Conservation (phyloP, 2,888 invertebrate genomes). For the Hofmannophila pseudospretella region DNA sequence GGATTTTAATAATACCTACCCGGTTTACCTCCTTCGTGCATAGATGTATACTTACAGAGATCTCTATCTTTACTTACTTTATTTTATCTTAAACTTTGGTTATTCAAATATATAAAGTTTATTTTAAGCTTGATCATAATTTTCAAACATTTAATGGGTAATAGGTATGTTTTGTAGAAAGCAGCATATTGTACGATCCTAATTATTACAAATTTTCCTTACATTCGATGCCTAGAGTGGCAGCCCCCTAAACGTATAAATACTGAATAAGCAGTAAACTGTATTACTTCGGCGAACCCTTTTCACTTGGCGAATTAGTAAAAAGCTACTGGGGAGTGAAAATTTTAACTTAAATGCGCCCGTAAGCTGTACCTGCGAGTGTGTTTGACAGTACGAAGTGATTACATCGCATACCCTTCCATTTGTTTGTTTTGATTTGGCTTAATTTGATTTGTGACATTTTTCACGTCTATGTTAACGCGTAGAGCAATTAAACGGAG, state of each 20-base stretch:
- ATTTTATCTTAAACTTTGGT: too few species aligned
- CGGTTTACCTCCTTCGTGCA: too few species aligned
- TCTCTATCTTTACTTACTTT: too few species aligned
- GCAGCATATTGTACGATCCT: constrained; percentile 5
- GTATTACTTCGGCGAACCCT: constrained; percentile 76
- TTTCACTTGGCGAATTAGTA: constrained; percentile 79
- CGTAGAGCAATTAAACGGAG: constrained; percentile 27
- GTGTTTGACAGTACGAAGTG: constrained; percentile 75
- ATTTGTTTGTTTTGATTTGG: constrained; percentile 71
- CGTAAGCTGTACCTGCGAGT: constrained; percentile 68
- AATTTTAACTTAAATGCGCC: constrained; percentile 75
- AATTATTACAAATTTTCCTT: constrained; percentile 63
- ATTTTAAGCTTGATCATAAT: too few species aligned
- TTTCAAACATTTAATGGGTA: too few species aligned
- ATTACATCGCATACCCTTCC: constrained; percentile 70
- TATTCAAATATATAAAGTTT: too few species aligned
- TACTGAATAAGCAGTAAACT: constrained; percentile 79
- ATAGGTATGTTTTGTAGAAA: not conserved
- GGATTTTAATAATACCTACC: constrained; percentile 50
- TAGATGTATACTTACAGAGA: too few species aligned
- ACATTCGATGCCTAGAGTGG: constrained; percentile 58
- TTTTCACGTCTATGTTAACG: constrained; percentile 30
- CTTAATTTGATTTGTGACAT: constrained; percentile 72
- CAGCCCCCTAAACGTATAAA: constrained; percentile 71
- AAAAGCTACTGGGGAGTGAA: constrained; percentile 77